Evolutionary conservation across 2,113 vertebrate genomes (phyloP).

Genomic region (Urocolius indicus): DNA sequence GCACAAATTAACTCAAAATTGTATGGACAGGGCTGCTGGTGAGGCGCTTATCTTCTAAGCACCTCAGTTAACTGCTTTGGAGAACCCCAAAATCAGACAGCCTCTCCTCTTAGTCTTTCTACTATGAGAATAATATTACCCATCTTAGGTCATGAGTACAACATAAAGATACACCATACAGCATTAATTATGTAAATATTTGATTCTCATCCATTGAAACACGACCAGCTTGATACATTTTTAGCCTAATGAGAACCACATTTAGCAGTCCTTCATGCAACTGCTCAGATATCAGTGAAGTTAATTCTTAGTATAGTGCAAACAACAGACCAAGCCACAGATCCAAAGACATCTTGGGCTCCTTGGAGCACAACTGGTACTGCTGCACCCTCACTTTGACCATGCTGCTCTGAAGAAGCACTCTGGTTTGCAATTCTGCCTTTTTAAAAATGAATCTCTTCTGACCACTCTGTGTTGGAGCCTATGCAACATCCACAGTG

Average conservation of each 20-base stretch:
- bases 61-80: neutral
- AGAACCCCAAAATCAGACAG: neutral
- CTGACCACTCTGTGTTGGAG: neutral
- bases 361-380: neutral
- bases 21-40: neutral
- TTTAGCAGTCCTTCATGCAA: neutral
- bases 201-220: neutral
- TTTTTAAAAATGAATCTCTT: neutral
- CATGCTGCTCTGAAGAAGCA: neutral
- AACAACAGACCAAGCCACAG: neutral
- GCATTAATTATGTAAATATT: neutral
- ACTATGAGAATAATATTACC: neutral
- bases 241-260: neutral
- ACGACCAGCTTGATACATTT: neutral
- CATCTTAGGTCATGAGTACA: neutral
- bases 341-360: neutral
- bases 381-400: rapidly evolving
- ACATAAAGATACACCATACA: neutral
- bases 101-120: neutral
- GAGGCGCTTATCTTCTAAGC: neutral
- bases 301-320: neutral
- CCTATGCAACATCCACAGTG: neutral
- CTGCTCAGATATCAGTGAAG: neutral
- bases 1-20: neutral
- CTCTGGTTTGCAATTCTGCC: neutral